phyloP scores from a whole-genome alignment of 2,888 invertebrate genomes.

The Cataglyphis rosenhaueri region DNA sequence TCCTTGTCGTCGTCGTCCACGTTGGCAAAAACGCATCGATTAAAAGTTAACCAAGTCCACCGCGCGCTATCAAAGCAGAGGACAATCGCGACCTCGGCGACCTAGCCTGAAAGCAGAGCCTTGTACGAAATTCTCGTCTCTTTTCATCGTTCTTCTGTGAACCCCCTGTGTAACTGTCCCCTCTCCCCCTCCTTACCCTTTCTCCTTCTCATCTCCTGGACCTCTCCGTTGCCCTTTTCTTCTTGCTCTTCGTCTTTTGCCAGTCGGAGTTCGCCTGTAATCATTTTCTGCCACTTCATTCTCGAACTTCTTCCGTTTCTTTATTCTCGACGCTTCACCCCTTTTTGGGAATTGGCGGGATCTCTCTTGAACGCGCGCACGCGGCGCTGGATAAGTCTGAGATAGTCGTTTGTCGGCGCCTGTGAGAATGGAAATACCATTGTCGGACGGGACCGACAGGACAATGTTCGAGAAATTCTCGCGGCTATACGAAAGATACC shows the following conservation, averaged over 20 bases:
- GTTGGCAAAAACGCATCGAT: constrained; percentile 72
- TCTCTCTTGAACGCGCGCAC: constrained; percentile 21
- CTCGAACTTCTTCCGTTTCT: constrained; percentile 33
- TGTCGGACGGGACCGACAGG: constrained; percentile 68
- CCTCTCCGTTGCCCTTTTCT: constrained; percentile 27
- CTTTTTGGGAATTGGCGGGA: constrained; percentile 72
- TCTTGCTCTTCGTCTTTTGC: constrained; percentile 28
- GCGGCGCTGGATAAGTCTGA: constrained; percentile 65
- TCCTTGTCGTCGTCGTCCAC: constrained; percentile 44
- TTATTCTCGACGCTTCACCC: constrained; percentile 47
- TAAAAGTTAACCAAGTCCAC: constrained; percentile 62
- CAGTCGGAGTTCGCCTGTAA: constrained; percentile 48
- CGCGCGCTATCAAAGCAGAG: constrained; percentile 65
- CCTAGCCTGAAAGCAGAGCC: constrained; percentile 82
- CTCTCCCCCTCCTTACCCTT: constrained; percentile 42
- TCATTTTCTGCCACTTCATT: constrained; percentile 47
- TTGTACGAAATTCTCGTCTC: constrained; percentile 79
- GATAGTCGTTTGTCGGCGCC: constrained; percentile 73
- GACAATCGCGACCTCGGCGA: constrained; percentile 81
- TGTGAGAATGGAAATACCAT: constrained; percentile 74
- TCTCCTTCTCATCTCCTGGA: constrained; percentile 32
- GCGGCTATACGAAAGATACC: constrained; percentile 66
- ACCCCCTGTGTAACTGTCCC: constrained; percentile 48
- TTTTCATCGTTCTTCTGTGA: constrained; percentile 43
- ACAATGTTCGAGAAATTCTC: constrained; percentile 73